Evolutionary conservation across 2,113 vertebrate genomes (phyloP).

Genomic region (Lucifuga dentata): DNA sequence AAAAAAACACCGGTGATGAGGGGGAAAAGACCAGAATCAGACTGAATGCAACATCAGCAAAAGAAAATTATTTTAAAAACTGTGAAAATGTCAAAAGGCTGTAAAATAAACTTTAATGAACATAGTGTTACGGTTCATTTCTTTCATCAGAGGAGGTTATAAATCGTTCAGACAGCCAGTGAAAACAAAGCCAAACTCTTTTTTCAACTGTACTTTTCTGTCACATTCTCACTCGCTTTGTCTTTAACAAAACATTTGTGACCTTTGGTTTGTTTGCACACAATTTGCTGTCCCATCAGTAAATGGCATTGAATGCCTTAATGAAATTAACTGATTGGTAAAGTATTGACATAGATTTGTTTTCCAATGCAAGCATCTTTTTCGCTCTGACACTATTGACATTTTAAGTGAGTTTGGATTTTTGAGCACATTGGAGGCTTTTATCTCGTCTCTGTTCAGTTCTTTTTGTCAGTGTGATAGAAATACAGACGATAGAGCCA

Average conservation of each 20-base stretch:
- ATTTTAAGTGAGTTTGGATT: slow-evolving; percentile 80
- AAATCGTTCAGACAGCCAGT: slow-evolving; percentile 17
- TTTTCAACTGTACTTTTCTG: slow-evolving; percentile 20
- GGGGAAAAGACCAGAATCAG: slow-evolving; percentile 25
- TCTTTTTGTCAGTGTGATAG: slow-evolving; percentile 45
- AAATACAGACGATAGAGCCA: slow-evolving; percentile 56
- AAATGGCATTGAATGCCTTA: slow-evolving; percentile 74
- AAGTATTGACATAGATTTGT: slow-evolving; percentile 77
- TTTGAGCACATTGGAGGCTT: slow-evolving; percentile 59
- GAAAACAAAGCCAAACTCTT: slow-evolving; percentile 15
- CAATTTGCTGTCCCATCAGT: slow-evolving; percentile 71
- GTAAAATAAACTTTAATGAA: slow-evolving; percentile 38
- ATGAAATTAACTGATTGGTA: slow-evolving; percentile 81
- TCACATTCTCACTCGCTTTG: slow-evolving; percentile 32
- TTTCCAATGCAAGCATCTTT: slow-evolving; percentile 65
- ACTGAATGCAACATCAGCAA: slow-evolving; percentile 16
- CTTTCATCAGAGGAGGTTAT: slow-evolving; percentile 36
- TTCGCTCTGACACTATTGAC: slow-evolving; percentile 79
- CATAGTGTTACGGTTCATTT: slow-evolving; percentile 49
- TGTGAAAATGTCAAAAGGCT: slow-evolving; percentile 49
- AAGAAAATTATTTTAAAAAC: slow-evolving; percentile 13
- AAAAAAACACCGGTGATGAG: slow-evolving; percentile 43
- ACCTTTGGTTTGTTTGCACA: slow-evolving; percentile 80
- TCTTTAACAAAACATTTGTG: slow-evolving; percentile 64
- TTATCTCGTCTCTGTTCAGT: slow-evolving; percentile 69